phyloP scores from a whole-genome alignment of 2,797 vertebrate genomes.

The Notamacropus eugenii region DNA sequence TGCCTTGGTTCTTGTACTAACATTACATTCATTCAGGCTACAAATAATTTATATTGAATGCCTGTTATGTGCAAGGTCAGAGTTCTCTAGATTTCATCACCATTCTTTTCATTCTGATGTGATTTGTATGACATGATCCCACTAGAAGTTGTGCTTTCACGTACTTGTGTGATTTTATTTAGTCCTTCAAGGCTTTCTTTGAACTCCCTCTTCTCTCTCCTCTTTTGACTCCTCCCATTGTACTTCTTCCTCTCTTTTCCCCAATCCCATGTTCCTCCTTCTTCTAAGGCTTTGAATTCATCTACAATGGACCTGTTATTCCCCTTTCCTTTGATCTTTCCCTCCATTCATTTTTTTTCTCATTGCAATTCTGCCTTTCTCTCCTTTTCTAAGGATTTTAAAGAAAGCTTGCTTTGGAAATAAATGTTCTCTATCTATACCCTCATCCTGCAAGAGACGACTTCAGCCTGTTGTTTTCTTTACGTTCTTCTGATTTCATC shows the following conservation, averaged over 20 bases:
- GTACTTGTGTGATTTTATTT: background rate
- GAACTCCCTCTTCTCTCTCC: background rate
- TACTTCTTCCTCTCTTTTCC: background rate
- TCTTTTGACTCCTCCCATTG: background rate
- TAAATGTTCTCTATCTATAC: background rate
- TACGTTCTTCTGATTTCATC: conserved; percentile 19
- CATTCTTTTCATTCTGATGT: background rate
- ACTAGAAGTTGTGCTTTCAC: background rate
- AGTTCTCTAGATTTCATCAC: background rate
- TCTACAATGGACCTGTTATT: conserved; percentile 6
- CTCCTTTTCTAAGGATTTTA: background rate
- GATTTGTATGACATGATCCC: background rate
- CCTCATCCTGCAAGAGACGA: background rate
- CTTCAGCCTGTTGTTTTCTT: background rate
- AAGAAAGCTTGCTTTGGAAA: background rate
- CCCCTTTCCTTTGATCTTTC: conserved; percentile 17
- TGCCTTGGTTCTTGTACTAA: background rate
- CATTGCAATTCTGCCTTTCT: background rate
- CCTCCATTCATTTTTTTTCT: conserved; percentile 7
- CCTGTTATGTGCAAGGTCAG: background rate
- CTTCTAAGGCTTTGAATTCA: background rate
- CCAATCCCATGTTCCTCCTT: background rate
- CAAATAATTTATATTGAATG: background rate
- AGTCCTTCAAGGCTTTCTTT: background rate
- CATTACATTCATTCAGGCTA: background rate